phyloP scores from a whole-genome alignment of 2,113 vertebrate genomes.

The Polyodon spathula region DNA sequence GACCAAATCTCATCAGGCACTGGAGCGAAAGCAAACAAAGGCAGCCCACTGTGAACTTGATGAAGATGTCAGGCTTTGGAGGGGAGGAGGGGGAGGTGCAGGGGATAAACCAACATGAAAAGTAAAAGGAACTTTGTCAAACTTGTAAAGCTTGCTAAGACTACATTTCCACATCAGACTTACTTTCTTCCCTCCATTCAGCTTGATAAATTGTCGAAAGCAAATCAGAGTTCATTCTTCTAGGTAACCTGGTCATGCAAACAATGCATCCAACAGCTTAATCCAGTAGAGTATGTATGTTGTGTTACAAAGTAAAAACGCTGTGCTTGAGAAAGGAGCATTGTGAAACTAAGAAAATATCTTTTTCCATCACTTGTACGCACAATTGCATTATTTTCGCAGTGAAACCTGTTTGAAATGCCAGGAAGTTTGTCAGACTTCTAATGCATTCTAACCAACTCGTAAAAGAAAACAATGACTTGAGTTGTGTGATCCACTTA shows the following conservation, averaged over 20 bases:
- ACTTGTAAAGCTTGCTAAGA: conserved; percentile 62
- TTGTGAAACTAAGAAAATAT: conserved; percentile 6
- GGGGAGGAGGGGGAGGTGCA: conserved; percentile 42
- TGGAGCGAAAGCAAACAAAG: conserved; percentile 98
- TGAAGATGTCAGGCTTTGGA: conserved; percentile 74
- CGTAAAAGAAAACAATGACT: no score
- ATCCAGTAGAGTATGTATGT: conserved; percentile 6
- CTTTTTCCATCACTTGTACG: no score
- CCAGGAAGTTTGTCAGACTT: no score
- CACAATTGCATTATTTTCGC: no score
- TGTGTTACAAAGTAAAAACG: conserved; percentile 12
- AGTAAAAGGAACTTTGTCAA: conserved; percentile 57
- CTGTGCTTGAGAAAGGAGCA: conserved; percentile 1
- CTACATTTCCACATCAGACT: conserved; percentile 68
- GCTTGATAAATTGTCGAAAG: conserved; percentile 18
- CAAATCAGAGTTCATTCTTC: conserved; percentile 21
- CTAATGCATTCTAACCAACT: no score
- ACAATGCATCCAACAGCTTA: conserved; percentile 19
- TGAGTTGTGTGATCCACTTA: no score
- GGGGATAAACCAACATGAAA: conserved; percentile 71
- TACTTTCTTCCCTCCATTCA: conserved; percentile 40
- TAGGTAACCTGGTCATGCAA: conserved; percentile 21
- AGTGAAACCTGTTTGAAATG: no score
- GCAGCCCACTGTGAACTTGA: conserved; percentile 75
- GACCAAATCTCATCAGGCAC: conserved; percentile 88